Evolutionary conservation across 2,797 vertebrate species (phyloP).

Genomic region (Rhinoraja longicauda): DNA sequence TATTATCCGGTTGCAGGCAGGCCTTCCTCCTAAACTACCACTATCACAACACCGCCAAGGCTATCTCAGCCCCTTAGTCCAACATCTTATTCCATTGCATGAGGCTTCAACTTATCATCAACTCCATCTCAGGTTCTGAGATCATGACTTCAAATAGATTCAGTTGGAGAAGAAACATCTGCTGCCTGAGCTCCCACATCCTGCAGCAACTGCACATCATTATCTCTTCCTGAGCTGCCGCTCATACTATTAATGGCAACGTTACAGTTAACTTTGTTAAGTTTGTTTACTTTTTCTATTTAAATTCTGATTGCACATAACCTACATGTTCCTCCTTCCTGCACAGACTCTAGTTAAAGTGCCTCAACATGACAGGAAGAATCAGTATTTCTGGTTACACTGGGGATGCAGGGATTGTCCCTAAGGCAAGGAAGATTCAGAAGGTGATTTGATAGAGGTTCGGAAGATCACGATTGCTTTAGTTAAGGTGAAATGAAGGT

Average conservation of each 20-base stretch:
- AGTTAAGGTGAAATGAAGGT: too few species aligned
- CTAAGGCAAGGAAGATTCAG: too few species aligned
- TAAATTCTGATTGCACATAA: not conserved
- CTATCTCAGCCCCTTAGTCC: not conserved
- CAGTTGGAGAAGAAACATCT: not conserved
- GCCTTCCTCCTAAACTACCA: not conserved
- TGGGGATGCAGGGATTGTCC: too few species aligned
- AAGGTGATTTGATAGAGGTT: too few species aligned
- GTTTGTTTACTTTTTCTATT: not conserved
- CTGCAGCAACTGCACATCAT: not conserved
- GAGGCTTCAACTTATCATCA: not conserved
- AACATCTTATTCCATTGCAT: not conserved
- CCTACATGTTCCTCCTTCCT: not conserved
- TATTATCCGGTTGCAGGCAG: not conserved
- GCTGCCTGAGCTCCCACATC: not conserved
- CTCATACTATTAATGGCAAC: not conserved
- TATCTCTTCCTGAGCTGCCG: not conserved
- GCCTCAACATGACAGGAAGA: not conserved
- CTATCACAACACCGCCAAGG: not conserved
- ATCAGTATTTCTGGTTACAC: too few species aligned
- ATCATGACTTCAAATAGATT: not conserved
- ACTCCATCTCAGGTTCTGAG: not conserved
- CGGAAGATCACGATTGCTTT: too few species aligned
- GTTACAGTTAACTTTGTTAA: not conserved
- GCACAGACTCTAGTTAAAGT: not conserved